Percentiles rank a stretch among this genome's conserved stretches.
These are phyloP conservation scores for Serilophus lunatus DNA, from an alignment of 2,113 vertebrate genomes.

Conservation along the genomic window DNA sequence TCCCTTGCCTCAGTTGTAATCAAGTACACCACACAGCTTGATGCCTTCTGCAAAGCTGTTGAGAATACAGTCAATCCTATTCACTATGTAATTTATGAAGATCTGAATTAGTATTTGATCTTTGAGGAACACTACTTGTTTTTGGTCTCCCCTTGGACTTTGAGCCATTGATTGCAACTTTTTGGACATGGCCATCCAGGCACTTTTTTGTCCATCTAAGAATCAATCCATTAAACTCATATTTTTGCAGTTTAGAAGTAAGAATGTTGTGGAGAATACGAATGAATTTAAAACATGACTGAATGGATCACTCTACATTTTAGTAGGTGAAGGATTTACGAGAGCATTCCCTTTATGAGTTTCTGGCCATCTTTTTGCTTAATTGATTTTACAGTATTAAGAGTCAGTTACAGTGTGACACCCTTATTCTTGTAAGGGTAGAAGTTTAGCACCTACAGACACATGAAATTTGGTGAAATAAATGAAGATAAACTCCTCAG, in stretches of 20 bases:
- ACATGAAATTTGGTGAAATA: background rate
- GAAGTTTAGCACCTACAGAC: background rate
- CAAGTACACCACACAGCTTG: background rate
- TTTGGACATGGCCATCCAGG: background rate
- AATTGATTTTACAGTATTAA: slow-evolving; percentile 50
- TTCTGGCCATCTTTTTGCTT: slow-evolving; percentile 17
- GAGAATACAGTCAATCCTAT: background rate
- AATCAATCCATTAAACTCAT: background rate
- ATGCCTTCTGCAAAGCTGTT: background rate
- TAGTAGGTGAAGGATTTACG: slow-evolving; percentile 2
- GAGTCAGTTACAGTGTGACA: slow-evolving; percentile 25
- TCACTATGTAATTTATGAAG: background rate
- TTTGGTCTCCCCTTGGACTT: background rate
- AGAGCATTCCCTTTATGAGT: background rate
- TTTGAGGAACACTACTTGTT: background rate
- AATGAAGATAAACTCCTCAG: background rate
- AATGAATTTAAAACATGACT: background rate
- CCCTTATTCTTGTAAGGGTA: background rate
- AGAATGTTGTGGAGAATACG: accelerated
- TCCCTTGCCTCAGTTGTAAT: background rate
- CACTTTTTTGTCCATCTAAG: background rate
- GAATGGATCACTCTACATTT: background rate
- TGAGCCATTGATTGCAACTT: background rate
- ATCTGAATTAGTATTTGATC: background rate
- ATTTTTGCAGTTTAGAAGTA: background rate